Conservation (phyloP, 2,113 vertebrate genomes). For the Blennius ocellaris region DNA sequence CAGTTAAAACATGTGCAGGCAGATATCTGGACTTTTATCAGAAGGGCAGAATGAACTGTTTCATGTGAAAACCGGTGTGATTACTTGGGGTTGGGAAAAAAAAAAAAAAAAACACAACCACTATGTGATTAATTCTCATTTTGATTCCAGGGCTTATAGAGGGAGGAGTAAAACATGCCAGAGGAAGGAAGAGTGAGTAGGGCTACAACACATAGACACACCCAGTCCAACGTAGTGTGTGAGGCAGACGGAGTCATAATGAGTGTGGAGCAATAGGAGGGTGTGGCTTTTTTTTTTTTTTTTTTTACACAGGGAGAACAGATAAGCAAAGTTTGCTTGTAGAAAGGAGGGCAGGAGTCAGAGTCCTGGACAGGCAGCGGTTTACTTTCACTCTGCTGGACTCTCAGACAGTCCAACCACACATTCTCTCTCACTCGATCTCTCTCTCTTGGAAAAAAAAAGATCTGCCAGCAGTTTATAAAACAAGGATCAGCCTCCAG, state of each 20-base stretch:
- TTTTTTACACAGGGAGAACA: conserved; percentile 49
- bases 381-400: conserved; percentile 43
- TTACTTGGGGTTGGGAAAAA: not conserved
- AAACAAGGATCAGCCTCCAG: conserved; percentile 26
- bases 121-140: conserved; percentile 33
- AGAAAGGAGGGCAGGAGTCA: conserved; percentile 54
- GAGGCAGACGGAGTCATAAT: conserved; percentile 55
- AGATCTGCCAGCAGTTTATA: conserved; percentile 20
- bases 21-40: not conserved
- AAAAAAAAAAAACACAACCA: conserved; percentile 6
- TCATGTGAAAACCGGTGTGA: not conserved
- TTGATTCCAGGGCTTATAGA: conserved; percentile 31
- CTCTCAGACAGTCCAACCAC: conserved; percentile 19
- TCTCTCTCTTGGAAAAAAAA: not conserved
- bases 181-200: conserved; percentile 54
- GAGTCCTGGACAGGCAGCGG: conserved; percentile 35
- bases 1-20: not conserved
- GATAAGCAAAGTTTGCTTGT: conserved; percentile 71
- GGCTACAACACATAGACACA: conserved; percentile 66
- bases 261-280: conserved; percentile 76
- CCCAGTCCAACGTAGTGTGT: conserved; percentile 73
- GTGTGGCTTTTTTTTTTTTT: too few species aligned
- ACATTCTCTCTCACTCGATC: conserved; percentile 6
- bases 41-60: not conserved
- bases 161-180: conserved; percentile 40